A percentile compares a stretch with the other conserved stretches of the same genome.
These are phyloP conservation scores for Dicroscelio sp. DNA, from an alignment of 2,888 invertebrate genomes.

Conservation along the genomic window DNA sequence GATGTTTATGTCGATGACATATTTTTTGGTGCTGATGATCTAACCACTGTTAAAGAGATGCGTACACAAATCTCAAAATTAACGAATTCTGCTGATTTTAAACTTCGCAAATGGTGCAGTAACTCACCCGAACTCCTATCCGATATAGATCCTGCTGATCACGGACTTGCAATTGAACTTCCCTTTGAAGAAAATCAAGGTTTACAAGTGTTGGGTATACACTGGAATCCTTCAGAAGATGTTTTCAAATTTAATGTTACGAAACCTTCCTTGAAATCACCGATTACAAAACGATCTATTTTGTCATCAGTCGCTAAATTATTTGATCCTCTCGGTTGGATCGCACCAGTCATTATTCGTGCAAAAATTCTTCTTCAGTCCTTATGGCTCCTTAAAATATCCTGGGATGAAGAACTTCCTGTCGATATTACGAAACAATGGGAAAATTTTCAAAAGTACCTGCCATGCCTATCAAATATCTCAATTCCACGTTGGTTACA, in stretches of 20 bases:
- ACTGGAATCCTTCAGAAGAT: neutral
- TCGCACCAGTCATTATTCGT: too few relatives aligned
- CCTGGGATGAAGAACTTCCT: too few relatives aligned
- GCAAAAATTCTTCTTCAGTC: too few relatives aligned
- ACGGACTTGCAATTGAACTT: conserved; percentile 26
- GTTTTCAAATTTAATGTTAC: conserved; percentile 9
- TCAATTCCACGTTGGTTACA: too few relatives aligned
- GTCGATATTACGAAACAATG: too few relatives aligned
- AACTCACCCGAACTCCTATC: conserved; percentile 19
- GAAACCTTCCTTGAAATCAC: neutral
- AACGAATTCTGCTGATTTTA: conserved; percentile 2
- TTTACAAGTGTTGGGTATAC: conserved; percentile 9
- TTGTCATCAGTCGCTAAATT: neutral
- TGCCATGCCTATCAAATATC: too few relatives aligned
- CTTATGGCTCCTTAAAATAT: too few relatives aligned
- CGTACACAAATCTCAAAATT: conserved; percentile 45
- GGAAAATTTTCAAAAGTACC: too few relatives aligned
- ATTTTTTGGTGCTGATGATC: conserved; percentile 37
- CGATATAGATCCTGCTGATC: conserved; percentile 25
- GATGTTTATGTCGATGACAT: conserved; percentile 56
- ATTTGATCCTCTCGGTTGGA: too few relatives aligned
- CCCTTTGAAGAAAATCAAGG: conserved; percentile 31
- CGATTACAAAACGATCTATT: conserved; percentile 19
- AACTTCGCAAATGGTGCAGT: conserved; percentile 51
- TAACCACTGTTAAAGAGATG: neutral